These are phyloP conservation scores for Nyctibius bracteatus DNA, from an alignment of 2,113 vertebrate genomes.

Conservation along the genomic window DNA sequence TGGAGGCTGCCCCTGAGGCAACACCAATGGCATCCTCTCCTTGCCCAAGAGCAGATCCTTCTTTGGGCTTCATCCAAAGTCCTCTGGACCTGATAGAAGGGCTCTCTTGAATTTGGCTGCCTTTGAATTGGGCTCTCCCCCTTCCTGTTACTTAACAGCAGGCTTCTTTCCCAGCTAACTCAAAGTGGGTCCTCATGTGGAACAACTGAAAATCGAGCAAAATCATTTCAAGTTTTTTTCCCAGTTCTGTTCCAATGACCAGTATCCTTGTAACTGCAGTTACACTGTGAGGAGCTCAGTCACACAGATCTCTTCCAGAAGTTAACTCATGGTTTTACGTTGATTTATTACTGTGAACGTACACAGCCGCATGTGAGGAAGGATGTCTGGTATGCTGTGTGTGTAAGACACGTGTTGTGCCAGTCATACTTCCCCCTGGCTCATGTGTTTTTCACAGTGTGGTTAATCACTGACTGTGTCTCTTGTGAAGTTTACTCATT, in stretches of 20 bases:
- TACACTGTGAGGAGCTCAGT: not conserved
- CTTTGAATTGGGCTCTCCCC: not conserved
- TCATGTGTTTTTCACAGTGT: slow-evolving; percentile 36
- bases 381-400: not conserved
- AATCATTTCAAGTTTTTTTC: not conserved
- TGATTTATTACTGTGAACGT: not conserved
- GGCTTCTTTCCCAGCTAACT: not conserved
- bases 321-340: not conserved
- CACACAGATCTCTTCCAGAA: not conserved
- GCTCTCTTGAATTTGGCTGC: not conserved
- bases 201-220: slow-evolving; percentile 39
- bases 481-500: slow-evolving; percentile 18
- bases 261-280: not conserved
- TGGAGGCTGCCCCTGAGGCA: not conserved
- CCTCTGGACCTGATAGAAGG: not conserved
- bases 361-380: not conserved
- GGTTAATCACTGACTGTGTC: slow-evolving; percentile 15
- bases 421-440: slow-evolving; percentile 1
- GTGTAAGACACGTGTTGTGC: not conserved
- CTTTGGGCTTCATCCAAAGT: not conserved
- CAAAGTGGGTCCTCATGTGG: slow-evolving; percentile 24
- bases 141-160: slow-evolving; percentile 1
- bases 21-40: not conserved
- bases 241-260: not conserved
- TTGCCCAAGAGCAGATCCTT: not conserved